These are phyloP conservation scores for Myoxocephalus aenaeus DNA, from an alignment of 2,797 vertebrate genomes.

Conservation along the genomic window DNA sequence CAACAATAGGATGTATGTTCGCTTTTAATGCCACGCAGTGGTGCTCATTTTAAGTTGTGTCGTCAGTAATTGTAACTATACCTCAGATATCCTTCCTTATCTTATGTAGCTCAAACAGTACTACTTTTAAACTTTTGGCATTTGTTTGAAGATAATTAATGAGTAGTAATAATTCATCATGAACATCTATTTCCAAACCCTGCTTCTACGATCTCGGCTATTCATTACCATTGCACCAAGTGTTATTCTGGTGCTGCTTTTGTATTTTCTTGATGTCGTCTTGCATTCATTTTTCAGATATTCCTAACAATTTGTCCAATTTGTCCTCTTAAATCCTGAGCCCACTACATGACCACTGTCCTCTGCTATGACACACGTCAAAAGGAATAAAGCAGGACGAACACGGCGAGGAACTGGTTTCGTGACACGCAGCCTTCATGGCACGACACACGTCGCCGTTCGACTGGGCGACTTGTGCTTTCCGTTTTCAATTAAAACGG, in stretches of 20 bases:
- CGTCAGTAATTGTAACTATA: background rate
- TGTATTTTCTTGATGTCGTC: background rate
- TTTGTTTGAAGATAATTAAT: background rate
- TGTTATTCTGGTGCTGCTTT: background rate
- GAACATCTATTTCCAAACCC: background rate
- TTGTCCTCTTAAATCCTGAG: background rate
- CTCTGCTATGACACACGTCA: background rate
- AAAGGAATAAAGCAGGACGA: conserved; percentile 16
- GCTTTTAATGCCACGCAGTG: background rate
- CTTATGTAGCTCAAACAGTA: background rate
- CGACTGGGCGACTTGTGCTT: background rate
- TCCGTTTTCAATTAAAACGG: background rate
- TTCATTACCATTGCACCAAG: background rate
- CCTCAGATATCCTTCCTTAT: background rate
- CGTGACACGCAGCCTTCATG: background rate
- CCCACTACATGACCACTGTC: background rate
- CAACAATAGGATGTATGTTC: no score
- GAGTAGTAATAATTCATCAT: background rate
- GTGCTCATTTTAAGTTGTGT: background rate
- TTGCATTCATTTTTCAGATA: background rate
- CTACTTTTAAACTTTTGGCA: background rate
- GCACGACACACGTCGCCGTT: background rate
- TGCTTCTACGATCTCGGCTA: background rate
- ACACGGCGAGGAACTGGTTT: conserved; percentile 10
- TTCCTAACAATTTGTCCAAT: background rate